Conservation (phyloP, 35 echinoderm and acorn worm genomes). For the Ophioderma brevispina region DNA sequence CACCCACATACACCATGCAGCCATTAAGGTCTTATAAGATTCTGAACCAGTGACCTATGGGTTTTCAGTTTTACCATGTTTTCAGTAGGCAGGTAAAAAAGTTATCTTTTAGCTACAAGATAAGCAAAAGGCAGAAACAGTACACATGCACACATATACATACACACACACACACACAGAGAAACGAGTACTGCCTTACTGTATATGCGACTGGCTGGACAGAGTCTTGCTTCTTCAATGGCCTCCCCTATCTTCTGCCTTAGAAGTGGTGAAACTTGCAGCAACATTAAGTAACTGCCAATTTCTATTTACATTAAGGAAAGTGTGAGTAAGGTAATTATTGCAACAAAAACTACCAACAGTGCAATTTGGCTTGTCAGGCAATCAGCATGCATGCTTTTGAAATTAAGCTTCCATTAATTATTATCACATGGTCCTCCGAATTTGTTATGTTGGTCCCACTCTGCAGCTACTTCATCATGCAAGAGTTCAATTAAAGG, state of each 20-base stretch:
- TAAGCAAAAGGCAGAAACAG: neutral
- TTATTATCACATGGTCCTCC: no score
- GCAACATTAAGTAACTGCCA: constrained; percentile 74
- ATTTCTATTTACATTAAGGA: constrained; percentile 82
- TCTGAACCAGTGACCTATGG: neutral
- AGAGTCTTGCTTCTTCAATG: constrained; percentile 48
- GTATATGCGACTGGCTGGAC: constrained; percentile 33
- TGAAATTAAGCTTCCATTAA: no score
- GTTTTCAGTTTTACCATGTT: neutral
- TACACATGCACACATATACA: neutral
- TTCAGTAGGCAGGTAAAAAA: neutral
- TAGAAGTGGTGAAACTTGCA: constrained; percentile 68
- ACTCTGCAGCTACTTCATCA: no score
- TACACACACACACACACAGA: neutral
- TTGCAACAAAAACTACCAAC: no score
- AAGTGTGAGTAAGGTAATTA: no score
- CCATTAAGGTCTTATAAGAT: neutral
- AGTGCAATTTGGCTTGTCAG: no score
- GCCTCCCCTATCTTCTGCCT: constrained; percentile 67
- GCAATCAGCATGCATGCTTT: no score
- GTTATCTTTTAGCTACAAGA: neutral
- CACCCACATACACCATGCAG: no score
- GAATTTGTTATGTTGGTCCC: no score
- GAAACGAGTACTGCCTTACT: neutral
- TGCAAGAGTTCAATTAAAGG: no score